Evolutionary conservation across 2,888 invertebrate genomes (phyloP).

Genomic region (Lycaena phlaeas): DNA sequence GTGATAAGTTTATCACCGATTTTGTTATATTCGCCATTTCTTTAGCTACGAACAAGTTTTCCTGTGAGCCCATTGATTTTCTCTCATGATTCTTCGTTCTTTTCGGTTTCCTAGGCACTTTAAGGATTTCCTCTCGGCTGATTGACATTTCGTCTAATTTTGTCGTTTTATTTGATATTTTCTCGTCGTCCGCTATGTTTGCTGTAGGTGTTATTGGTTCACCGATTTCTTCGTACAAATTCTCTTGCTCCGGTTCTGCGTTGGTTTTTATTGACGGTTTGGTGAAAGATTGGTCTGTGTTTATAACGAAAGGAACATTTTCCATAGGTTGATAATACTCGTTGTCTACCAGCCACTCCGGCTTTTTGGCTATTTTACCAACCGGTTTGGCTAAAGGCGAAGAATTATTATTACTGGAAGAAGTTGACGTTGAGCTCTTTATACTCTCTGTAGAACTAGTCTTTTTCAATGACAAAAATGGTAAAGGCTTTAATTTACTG

Average conservation of each 20-base stretch:
- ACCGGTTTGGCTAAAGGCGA: slow-evolving; percentile 27
- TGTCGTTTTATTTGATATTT: slow-evolving; percentile 38
- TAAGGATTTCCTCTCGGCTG: slow-evolving; percentile 48
- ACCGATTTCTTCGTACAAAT: slow-evolving; percentile 63
- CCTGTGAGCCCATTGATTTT: slow-evolving; percentile 16
- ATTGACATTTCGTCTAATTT: slow-evolving; percentile 37
- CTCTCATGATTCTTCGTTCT: slow-evolving; percentile 39
- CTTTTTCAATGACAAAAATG: slow-evolving; percentile 39
- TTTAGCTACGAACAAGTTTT: slow-evolving; percentile 23
- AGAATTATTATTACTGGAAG: slow-evolving; percentile 24
- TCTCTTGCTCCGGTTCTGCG: slow-evolving; percentile 42
- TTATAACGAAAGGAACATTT: slow-evolving; percentile 49
- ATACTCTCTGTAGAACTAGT: slow-evolving; percentile 33
- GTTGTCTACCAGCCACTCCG: slow-evolving; percentile 51
- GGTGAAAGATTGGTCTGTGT: slow-evolving; percentile 31
- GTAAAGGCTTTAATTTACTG: slow-evolving; percentile 38
- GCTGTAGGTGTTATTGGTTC: slow-evolving; percentile 26
- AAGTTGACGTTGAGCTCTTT: slow-evolving; percentile 27
- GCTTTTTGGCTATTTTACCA: slow-evolving; percentile 42
- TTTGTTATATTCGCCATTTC: slow-evolving; percentile 42
- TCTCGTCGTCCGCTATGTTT: slow-evolving; percentile 59
- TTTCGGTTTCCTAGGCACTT: slow-evolving; percentile 54
- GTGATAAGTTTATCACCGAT: slow-evolving; percentile 50
- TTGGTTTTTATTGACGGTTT: slow-evolving; percentile 23
- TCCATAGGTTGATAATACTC: slow-evolving; percentile 57